Conservation (phyloP, 2,888 invertebrate genomes). For the Zaprionus lineosus region DNA sequence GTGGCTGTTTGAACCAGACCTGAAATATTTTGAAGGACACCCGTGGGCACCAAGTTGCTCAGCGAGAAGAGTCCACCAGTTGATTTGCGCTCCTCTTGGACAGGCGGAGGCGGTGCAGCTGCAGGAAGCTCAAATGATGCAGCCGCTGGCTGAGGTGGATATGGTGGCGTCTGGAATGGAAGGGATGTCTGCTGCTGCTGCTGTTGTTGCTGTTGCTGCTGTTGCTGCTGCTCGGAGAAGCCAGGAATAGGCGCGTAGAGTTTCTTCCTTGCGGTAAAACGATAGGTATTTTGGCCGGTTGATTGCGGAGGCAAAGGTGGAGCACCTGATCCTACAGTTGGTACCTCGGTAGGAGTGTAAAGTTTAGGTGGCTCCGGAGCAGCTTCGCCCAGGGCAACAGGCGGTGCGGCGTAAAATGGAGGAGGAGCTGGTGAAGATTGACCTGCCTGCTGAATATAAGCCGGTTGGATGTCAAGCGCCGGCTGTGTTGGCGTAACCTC, state of each 20-base stretch:
- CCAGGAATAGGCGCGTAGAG: conserved; percentile 91
- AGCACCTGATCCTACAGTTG: conserved; percentile 33
- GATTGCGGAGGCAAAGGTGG: conserved; percentile 29
- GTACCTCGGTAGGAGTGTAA: conserved; percentile 80
- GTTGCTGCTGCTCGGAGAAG: conserved; percentile 79
- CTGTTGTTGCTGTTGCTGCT: conserved; percentile 16
- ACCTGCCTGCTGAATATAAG: conserved; percentile 64
- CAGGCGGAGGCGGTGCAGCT: conserved; percentile 11
- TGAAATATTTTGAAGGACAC: conserved; percentile 80
- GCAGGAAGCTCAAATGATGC: conserved; percentile 18
- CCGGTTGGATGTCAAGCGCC: conserved; percentile 79
- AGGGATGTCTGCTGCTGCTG: conserved; percentile 9
- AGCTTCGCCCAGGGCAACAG: conserved; percentile 26
- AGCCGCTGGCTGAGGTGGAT: conserved; percentile 46
- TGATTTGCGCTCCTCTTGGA: conserved; percentile 62
- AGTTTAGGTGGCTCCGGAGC: conserved; percentile 79
- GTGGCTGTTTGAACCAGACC: conserved; percentile 80
- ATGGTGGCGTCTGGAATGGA: conserved; percentile 55
- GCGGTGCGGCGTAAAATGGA: conserved; percentile 66
- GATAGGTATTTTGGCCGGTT: conserved; percentile 84
- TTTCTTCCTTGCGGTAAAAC: conserved; percentile 88
- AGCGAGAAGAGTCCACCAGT: conserved; percentile 79
- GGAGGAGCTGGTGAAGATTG: conserved; percentile 28
- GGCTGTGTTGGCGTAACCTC: conserved; percentile 55
- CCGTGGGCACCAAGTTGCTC: conserved; percentile 77